These are phyloP conservation scores for Crotalus horridus DNA, from an alignment of 2,113 vertebrate species.

Conservation along the genomic window DNA sequence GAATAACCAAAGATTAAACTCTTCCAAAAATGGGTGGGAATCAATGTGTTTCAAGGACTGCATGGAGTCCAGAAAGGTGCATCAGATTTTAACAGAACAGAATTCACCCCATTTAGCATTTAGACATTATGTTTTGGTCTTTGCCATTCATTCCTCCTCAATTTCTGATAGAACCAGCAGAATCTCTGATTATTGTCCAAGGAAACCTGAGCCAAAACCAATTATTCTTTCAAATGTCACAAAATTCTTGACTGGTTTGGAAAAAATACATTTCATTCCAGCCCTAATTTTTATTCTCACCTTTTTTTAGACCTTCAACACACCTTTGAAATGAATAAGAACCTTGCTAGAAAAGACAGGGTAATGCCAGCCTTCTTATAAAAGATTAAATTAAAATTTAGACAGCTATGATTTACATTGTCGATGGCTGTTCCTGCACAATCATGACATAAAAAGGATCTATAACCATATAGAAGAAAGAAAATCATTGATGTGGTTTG, in stretches of 20 bases:
- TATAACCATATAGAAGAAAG: neutral
- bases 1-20: slow-evolving; percentile 60
- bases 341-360: neutral
- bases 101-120: neutral
- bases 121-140: neutral
- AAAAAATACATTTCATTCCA: neutral
- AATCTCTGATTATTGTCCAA: neutral
- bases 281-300: neutral
- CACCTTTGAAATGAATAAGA: neutral
- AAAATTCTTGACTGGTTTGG: neutral
- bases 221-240: neutral
- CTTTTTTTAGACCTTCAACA: neutral
- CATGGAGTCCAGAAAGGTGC: neutral
- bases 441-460: neutral
- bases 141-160: neutral
- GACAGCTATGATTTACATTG: neutral
- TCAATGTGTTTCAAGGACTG: slow-evolving; percentile 23
- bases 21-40: slow-evolving; percentile 43
- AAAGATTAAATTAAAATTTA: neutral
- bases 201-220: neutral
- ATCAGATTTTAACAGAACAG: neutral
- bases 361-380: neutral
- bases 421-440: neutral
- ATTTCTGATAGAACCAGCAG: neutral
- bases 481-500: neutral